Conservation (phyloP, 2,113 vertebrate genomes). For the Polypterus bichir region DNA sequence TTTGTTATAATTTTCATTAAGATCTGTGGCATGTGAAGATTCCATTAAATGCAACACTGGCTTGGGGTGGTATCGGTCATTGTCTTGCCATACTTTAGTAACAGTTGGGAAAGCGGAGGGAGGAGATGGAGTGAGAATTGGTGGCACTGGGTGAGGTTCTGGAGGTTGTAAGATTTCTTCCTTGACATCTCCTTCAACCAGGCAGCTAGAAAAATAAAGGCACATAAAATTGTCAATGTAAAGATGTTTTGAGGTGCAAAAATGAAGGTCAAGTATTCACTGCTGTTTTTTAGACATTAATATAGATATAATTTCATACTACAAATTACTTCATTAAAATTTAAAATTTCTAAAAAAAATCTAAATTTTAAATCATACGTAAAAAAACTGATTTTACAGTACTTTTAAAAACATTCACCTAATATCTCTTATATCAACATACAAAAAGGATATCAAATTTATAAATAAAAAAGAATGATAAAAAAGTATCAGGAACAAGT, state of each 20-base stretch:
- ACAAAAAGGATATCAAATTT: too few species aligned
- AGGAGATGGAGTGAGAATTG: constrained; percentile 89
- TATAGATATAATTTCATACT: background rate
- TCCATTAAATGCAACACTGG: constrained; percentile 80
- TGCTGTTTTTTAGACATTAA: too few species aligned
- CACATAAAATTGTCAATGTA: background rate
- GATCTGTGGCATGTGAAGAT: constrained; percentile 61
- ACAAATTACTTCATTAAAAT: background rate
- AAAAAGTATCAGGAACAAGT: too few species aligned
- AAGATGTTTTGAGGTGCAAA: too few species aligned
- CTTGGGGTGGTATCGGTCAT: constrained; percentile 93
- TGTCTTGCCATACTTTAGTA: constrained; percentile 86
- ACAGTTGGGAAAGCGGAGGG: constrained; percentile 90
- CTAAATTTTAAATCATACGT: too few species aligned
- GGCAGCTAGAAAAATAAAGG: constrained; percentile 52
- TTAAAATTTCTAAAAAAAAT: too few species aligned
- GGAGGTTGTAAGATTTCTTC: constrained; percentile 97
- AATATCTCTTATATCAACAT: background rate
- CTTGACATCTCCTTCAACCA: constrained; percentile 82
- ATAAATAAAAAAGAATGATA: too few species aligned
- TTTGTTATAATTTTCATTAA: constrained; percentile 83
- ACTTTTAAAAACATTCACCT: background rate
- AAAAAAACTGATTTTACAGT: background rate
- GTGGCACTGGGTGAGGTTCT: constrained; percentile 86
- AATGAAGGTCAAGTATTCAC: too few species aligned